Percentiles rank a stretch among this genome's conserved stretches.
Evolutionary conservation across 2,888 invertebrate genomes (phyloP).

Genomic region (Troilus luridus): DNA sequence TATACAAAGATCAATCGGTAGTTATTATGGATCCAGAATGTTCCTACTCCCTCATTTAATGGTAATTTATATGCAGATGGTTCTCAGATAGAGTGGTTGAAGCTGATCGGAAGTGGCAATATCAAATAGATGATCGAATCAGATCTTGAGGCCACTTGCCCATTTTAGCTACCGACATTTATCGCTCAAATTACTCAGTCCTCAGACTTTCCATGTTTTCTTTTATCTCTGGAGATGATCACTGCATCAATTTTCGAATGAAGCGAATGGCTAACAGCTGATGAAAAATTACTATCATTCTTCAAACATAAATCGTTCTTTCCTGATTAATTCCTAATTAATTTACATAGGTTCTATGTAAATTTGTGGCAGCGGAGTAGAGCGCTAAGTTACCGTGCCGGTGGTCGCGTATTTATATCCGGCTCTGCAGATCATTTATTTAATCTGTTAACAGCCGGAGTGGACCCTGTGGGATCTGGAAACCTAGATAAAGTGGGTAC

Average conservation of each 20-base stretch:
- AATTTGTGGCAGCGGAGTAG: background rate
- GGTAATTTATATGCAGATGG: slow-evolving; percentile 50
- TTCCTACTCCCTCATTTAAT: background rate
- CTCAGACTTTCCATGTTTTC: slow-evolving; percentile 18
- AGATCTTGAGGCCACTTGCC: slow-evolving; percentile 24
- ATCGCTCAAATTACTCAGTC: slow-evolving; percentile 9
- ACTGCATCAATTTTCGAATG: background rate
- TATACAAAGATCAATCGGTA: background rate
- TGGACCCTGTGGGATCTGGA: too few relatives aligned
- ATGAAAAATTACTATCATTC: background rate
- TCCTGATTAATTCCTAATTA: background rate
- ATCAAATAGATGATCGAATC: slow-evolving; percentile 45
- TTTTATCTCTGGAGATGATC: slow-evolving; percentile 21
- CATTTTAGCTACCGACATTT: slow-evolving; percentile 35
- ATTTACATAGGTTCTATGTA: background rate
- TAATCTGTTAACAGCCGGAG: too few relatives aligned
- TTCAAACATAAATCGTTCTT: background rate
- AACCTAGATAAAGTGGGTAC: too few relatives aligned
- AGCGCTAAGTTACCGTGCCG: too few relatives aligned
- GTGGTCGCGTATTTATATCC: too few relatives aligned
- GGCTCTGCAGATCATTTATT: too few relatives aligned
- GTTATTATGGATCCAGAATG: background rate
- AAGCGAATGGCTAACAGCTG: background rate
- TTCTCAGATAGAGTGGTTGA: background rate
- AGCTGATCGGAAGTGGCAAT: slow-evolving; percentile 47